These are phyloP conservation scores for Eulemur mongoz DNA, from an alignment of 2,797 vertebrate species.

Conservation along the genomic window DNA sequence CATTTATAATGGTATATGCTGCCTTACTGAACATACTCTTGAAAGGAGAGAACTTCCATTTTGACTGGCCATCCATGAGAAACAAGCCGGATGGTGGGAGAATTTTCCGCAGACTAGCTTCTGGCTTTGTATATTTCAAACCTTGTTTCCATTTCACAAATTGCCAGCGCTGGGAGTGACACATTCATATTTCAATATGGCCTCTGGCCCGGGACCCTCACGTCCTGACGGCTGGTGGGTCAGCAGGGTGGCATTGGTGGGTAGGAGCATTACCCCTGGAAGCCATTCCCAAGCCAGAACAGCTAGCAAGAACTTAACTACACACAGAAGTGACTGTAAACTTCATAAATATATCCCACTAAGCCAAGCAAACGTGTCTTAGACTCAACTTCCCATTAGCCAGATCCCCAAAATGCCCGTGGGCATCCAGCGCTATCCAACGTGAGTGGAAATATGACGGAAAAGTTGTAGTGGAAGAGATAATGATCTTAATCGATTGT, in stretches of 20 bases:
- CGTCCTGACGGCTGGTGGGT: accelerated
- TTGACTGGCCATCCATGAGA: background rate
- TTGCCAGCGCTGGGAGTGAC: background rate
- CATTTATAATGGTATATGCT: background rate
- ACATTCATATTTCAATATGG: background rate
- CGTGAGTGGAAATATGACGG: background rate
- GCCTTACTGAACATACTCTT: background rate
- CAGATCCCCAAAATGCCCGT: background rate
- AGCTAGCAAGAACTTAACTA: background rate
- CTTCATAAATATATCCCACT: background rate
- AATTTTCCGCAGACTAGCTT: background rate
- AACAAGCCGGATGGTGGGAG: background rate
- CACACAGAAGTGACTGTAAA: background rate
- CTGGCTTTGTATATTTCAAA: background rate
- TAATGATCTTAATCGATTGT: background rate
- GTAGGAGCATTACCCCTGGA: background rate
- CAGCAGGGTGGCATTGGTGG: background rate
- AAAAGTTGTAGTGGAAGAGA: background rate
- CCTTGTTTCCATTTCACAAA: background rate
- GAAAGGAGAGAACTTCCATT: background rate
- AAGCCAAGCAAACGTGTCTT: background rate
- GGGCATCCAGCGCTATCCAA: background rate
- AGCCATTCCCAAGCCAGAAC: background rate
- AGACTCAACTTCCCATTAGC: background rate
- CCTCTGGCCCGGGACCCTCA: background rate